Base-by-base conservation (phyloP, 2,113 vertebrate species). In the Otocyon megalotis region DNA sequence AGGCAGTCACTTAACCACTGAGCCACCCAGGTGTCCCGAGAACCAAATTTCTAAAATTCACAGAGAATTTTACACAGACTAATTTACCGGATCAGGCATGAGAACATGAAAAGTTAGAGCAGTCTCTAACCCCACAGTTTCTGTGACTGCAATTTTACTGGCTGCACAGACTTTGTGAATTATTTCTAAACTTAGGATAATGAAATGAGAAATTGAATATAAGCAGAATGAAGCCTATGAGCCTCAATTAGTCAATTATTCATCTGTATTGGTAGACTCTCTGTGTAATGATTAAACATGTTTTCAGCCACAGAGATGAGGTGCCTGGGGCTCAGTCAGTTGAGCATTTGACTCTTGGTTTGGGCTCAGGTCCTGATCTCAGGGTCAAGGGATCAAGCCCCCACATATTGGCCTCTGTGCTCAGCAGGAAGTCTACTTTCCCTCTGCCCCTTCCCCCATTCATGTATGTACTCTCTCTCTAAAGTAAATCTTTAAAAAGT, bases 281-380 rank as follows among this genome's bases (percentile, higher is more conserved):
- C 30, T 43, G 48, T n/a, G 69, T 85, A 85, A 63, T 20, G 22
- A 87, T 72, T 96, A 81, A 88, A 94, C 92, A 79, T 56, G 20
- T 76, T 62, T 77, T 69, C 15, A 19, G 15, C 32, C 65, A 9
- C 65, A n/a, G 32, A 69, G 32, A 19, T 17, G 15, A 32, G 65
- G 16, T 32, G 30, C 56, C 65, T n/a, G 65, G 65, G 17, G 17
- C 9, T 69, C 67, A 69, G 67, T 69, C 67, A 69, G 7, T 32
- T 67, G 65, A 69, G 17, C 32, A 35, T 69, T 17, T n/a, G 19
- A 20, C 17, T 69, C 32, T 35, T 69, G 67, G 67, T 69, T 69
- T 69, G 8, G 17, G 67, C 32, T 69, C 67, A 19, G 67, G 32
- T 69, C 32, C 10, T 69, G 32, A 35, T 19, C 67, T 69, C 67